Evolutionary conservation across 2,113 vertebrate genomes (phyloP).

Genomic region (Eulacestoma nigropectus): DNA sequence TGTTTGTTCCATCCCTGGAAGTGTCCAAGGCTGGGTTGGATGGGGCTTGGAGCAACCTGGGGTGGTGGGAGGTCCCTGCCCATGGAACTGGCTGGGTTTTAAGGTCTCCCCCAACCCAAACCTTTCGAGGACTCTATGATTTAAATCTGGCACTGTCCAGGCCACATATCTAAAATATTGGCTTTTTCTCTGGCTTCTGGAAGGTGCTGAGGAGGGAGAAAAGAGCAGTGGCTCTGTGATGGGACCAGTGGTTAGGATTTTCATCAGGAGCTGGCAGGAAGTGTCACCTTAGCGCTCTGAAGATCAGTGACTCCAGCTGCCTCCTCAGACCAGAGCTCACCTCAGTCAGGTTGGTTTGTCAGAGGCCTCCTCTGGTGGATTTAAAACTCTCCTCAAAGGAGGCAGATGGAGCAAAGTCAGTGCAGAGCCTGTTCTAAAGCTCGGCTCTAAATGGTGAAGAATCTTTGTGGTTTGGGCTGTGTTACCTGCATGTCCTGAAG

Average conservation of each 20-base stretch:
- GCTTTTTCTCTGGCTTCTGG: not conserved
- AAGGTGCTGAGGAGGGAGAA: not conserved
- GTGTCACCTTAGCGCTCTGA: not conserved
- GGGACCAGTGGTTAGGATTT: not conserved
- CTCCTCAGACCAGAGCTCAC: not conserved
- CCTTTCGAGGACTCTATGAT: not conserved
- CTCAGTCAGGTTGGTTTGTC: not conserved
- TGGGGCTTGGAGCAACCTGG: not conserved
- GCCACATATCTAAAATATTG: not conserved
- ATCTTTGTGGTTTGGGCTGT: not conserved
- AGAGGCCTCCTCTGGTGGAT: not conserved
- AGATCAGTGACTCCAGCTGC: not conserved
- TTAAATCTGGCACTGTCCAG: not conserved
- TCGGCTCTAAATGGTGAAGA: not conserved
- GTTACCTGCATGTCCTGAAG: not conserved
- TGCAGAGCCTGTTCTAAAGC: not conserved
- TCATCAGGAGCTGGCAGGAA: not conserved
- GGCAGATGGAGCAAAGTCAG: accelerated
- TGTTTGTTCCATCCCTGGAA: not conserved
- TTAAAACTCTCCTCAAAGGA: not conserved
- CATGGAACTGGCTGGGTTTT: not conserved
- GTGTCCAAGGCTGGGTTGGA: not conserved
- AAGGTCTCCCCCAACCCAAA: not conserved
- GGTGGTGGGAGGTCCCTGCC: not conserved
- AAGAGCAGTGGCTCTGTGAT: not conserved